A percentile compares a stretch with the other conserved stretches of the same genome.
phyloP scores from a whole-genome alignment of 2,797 vertebrate species.

The Phataginus tetradactyla region DNA sequence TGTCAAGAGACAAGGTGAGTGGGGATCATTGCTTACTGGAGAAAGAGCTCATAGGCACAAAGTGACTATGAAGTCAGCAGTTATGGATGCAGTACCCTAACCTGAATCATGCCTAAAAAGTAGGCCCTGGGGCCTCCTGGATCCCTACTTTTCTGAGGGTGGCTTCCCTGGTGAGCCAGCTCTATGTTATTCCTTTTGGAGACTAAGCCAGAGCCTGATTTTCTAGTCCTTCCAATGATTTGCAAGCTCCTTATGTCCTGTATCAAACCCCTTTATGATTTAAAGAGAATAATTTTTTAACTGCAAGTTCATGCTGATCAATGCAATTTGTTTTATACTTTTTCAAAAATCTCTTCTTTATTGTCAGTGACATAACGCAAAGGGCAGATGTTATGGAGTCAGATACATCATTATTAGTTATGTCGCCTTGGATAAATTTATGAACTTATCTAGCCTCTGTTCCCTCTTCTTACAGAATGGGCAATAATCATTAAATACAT shows the following conservation, averaged over 20 bases:
- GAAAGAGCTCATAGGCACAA: background rate
- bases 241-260: background rate
- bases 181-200: background rate
- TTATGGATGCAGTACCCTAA: background rate
- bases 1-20: background rate
- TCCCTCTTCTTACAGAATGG: background rate
- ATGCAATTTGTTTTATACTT: background rate
- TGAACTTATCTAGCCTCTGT: background rate
- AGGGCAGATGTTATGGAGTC: background rate
- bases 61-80: background rate
- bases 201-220: background rate
- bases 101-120: background rate
- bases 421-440: background rate
- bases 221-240: background rate
- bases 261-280: background rate
- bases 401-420: background rate
- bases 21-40: background rate
- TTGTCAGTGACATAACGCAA: background rate
- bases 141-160: too few relatives aligned
- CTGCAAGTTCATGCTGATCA: background rate
- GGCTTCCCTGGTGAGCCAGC: background rate
- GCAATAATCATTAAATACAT: background rate
- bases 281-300: background rate
- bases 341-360: background rate
- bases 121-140: background rate